Evolutionary conservation across 2,113 vertebrate species (phyloP).

Genomic region (Ciconia boyciana): DNA sequence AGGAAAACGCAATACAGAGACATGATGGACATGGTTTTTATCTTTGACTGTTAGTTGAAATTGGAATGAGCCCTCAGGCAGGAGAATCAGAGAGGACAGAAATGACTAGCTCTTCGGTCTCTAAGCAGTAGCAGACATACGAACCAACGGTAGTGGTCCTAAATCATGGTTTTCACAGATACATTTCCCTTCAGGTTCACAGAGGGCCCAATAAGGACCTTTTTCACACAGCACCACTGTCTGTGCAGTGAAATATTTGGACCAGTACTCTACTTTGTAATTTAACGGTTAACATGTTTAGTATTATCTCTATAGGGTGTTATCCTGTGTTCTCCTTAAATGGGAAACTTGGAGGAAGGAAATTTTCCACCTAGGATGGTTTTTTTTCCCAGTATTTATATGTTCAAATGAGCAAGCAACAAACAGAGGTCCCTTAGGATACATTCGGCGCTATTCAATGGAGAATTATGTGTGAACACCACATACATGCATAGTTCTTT

Average conservation of each 20-base stretch:
- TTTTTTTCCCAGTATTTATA: neutral
- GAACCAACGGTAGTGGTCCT: neutral
- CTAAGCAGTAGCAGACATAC: accelerated
- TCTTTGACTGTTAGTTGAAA: neutral
- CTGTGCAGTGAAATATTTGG: neutral
- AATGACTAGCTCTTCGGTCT: neutral
- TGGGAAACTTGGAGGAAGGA: neutral
- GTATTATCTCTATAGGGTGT: accelerated
- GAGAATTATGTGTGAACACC: neutral
- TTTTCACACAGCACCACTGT: no score
- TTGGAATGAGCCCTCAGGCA: neutral
- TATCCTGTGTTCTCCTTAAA: neutral
- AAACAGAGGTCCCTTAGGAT: neutral
- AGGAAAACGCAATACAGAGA: accelerated
- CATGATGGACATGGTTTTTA: accelerated
- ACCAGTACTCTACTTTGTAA: neutral
- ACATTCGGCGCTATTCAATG: accelerated
- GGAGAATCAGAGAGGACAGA: neutral
- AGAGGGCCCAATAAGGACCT: neutral
- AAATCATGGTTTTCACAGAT: accelerated
- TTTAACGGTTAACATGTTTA: neutral
- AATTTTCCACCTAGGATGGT: neutral
- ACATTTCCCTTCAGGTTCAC: neutral
- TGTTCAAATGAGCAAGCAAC: neutral
- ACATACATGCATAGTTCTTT: neutral